Evolutionary conservation across 2,113 vertebrate species (phyloP).

Genomic region (Cranoglanis bouderius): DNA sequence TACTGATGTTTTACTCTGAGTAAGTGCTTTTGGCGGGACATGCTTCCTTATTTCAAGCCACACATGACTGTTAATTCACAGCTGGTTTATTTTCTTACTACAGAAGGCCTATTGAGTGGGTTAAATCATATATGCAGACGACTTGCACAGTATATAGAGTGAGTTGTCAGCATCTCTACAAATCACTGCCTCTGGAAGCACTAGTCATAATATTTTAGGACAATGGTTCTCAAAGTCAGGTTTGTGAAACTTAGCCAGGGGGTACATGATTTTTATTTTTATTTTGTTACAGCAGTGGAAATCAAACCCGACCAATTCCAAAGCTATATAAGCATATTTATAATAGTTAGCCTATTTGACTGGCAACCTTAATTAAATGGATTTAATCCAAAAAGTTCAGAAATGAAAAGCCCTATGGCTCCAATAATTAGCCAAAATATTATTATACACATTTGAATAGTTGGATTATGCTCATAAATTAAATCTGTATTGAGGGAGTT

Average conservation of each 20-base stretch:
- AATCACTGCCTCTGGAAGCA: neutral
- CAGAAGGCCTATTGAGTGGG: constrained; percentile 17
- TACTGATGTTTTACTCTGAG: neutral
- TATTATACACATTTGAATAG: neutral
- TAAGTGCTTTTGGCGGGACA: constrained; percentile 20
- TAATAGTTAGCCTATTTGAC: neutral
- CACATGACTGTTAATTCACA: constrained; percentile 27
- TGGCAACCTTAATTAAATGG: neutral
- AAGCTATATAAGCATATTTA: neutral
- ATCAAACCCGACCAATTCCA: neutral
- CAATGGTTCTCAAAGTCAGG: neutral
- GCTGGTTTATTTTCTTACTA: constrained; percentile 2
- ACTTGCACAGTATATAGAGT: neutral
- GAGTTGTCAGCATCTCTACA: constrained; percentile 19
- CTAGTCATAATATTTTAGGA: neutral
- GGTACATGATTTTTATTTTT: neutral
- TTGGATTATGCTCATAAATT: neutral
- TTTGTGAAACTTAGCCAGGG: neutral
- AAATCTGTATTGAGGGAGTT: neutral
- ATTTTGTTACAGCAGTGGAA: neutral
- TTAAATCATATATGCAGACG: constrained; percentile 4
- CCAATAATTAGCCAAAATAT: neutral
- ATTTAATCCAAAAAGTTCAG: neutral
- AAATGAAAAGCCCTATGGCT: neutral
- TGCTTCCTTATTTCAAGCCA: constrained; percentile 21